These are phyloP conservation scores for Lerista edwardsae DNA, from an alignment of 2,797 vertebrate species.

Conservation along the genomic window DNA sequence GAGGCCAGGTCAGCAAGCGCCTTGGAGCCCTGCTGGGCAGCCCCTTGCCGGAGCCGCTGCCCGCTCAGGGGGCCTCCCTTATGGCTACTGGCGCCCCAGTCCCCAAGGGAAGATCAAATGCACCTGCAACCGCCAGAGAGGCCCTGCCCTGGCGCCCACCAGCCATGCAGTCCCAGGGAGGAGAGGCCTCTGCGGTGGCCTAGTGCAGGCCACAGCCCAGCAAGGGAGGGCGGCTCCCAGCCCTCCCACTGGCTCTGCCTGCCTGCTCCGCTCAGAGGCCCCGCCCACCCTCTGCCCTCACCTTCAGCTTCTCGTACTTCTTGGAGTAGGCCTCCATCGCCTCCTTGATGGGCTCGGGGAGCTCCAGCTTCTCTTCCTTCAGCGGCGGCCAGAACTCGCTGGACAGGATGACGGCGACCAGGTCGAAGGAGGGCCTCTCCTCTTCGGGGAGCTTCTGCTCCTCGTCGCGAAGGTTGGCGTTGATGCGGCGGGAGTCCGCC, in stretches of 20 bases:
- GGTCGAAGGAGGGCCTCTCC: constrained; percentile 85
- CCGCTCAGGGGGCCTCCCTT: no score
- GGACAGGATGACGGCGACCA: constrained; percentile 91
- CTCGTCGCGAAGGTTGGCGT: constrained; percentile 93
- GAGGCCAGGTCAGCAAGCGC: not conserved
- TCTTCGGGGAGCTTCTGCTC: constrained; percentile 86
- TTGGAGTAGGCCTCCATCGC: constrained; percentile 93
- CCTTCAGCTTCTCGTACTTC: constrained; percentile 97
- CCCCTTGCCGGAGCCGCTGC: not conserved
- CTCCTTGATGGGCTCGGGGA: constrained; percentile 84
- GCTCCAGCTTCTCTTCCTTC: constrained; percentile 97
- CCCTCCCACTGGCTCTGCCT: not conserved
- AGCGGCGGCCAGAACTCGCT: constrained; percentile 97
- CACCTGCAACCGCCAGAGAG: no score
- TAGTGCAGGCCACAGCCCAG: no score
- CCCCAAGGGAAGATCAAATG: no score
- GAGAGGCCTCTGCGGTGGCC: no score
- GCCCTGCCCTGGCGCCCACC: no score
- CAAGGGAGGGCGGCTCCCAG: no score
- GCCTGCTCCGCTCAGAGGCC: not conserved
- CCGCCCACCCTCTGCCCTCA: constrained; percentile 35
- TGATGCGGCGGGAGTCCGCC: constrained; percentile 95
- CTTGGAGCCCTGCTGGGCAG: not conserved
- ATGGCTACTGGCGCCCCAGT: not conserved
- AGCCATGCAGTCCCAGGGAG: no score